Percentiles rank a stretch among this genome's conserved stretches.
phyloP scores from a whole-genome alignment of 2,797 vertebrate species.

The Periparus ater region DNA sequence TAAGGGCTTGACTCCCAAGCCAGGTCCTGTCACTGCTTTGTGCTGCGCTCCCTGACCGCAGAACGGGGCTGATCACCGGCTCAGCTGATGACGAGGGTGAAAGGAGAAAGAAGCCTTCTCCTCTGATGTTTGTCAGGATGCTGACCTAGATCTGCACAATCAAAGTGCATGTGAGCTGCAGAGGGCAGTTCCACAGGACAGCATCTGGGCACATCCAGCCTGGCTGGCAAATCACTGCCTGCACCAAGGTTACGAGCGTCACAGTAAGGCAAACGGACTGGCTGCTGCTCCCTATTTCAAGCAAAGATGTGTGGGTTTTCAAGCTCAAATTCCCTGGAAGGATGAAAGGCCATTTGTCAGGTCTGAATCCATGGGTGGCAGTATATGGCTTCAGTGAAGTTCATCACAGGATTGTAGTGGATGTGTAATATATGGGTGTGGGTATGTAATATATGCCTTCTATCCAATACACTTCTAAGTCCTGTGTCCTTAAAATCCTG shows the following conservation, averaged over 20 bases:
- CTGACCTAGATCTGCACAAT: conserved; percentile 53
- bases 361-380: neutral
- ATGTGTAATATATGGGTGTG: neutral
- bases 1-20: neutral
- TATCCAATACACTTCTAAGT: neutral
- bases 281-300: neutral
- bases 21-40: neutral
- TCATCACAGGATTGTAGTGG: neutral
- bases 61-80: neutral
- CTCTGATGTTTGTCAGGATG: conserved; percentile 18
- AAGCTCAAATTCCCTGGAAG: neutral
- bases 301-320: neutral
- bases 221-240: neutral
- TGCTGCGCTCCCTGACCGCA: fast-evolving
- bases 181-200: neutral
- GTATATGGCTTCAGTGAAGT: neutral
- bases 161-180: neutral
- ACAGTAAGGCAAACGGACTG: neutral
- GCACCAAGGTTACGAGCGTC: neutral
- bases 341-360: neutral
- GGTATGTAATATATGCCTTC: neutral
- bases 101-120: neutral
- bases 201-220: neutral
- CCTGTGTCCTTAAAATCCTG: neutral
- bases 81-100: neutral